Percentiles rank a stretch among this genome's conserved stretches.
These are phyloP conservation scores for Lycia hirtaria DNA, from an alignment of 2,888 invertebrate species.

Conservation along the genomic window DNA sequence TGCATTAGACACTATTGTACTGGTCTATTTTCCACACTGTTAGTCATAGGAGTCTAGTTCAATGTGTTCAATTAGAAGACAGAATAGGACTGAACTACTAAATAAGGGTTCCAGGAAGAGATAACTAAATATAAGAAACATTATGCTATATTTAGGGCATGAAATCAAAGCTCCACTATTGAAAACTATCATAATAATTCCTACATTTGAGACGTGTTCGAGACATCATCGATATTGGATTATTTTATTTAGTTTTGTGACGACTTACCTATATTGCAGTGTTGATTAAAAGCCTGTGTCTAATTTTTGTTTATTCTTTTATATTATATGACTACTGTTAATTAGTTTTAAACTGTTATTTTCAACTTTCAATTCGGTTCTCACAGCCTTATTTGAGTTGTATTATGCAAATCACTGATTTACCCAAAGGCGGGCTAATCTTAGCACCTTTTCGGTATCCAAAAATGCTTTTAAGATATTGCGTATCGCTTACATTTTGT, in stretches of 20 bases:
- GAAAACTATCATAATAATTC: too few species aligned
- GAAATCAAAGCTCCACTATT: too few species aligned
- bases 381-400: slow-evolving; percentile 1
- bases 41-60: background rate
- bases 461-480: slow-evolving; percentile 32
- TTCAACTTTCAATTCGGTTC: background rate
- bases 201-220: too few species aligned
- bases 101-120: background rate
- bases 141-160: too few species aligned
- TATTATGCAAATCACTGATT: slow-evolving; percentile 9
- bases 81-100: background rate
- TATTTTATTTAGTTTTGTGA: too few species aligned
- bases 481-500: slow-evolving; percentile 23
- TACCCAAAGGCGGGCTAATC: slow-evolving; percentile 14
- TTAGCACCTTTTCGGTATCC: slow-evolving; percentile 21
- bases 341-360: too few species aligned
- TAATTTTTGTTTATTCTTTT: too few species aligned
- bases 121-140: too few species aligned
- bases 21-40: background rate
- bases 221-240: too few species aligned
- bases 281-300: too few species aligned
- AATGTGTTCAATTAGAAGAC: background rate
- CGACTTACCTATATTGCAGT: too few species aligned
- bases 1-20: slow-evolving; percentile 53
- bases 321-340: too few species aligned